phyloP scores from a whole-genome alignment of 2,797 vertebrate species.

The Sebastes variabilis region DNA sequence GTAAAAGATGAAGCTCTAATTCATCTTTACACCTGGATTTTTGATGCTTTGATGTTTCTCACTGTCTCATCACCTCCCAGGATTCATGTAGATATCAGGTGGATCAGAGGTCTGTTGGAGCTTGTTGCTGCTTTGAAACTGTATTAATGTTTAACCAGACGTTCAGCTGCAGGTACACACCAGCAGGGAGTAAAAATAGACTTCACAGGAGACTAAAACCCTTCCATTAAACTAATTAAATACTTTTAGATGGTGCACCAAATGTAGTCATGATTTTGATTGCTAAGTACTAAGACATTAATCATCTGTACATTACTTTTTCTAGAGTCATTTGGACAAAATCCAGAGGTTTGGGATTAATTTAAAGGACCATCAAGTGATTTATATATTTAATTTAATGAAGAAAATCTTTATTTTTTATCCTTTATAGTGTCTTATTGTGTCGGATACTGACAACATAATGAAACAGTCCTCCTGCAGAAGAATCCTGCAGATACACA shows the following conservation, averaged over 20 bases:
- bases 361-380: neutral
- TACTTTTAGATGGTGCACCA: neutral
- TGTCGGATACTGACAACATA: neutral
- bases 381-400: neutral
- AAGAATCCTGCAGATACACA: neutral
- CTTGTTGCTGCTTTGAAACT: constrained; percentile 17
- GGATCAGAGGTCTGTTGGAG: neutral
- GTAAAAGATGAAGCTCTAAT: neutral
- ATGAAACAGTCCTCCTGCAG: neutral
- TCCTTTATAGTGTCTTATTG: too few species aligned
- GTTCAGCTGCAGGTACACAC: constrained; percentile 13
- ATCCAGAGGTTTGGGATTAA: neutral
- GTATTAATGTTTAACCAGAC: constrained; percentile 55
- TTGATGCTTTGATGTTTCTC: neutral
- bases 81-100: neutral
- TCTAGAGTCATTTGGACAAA: neutral
- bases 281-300: too few species aligned
- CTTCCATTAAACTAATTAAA: neutral
- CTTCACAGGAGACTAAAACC: neutral
- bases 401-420: neutral
- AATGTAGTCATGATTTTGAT: neutral
- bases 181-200: neutral
- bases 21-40: neutral
- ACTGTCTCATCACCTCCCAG: neutral
- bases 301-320: neutral